These are phyloP conservation scores for Bedellia somnulentella DNA, from an alignment of 2,888 invertebrate genomes.

Conservation along the genomic window DNA sequence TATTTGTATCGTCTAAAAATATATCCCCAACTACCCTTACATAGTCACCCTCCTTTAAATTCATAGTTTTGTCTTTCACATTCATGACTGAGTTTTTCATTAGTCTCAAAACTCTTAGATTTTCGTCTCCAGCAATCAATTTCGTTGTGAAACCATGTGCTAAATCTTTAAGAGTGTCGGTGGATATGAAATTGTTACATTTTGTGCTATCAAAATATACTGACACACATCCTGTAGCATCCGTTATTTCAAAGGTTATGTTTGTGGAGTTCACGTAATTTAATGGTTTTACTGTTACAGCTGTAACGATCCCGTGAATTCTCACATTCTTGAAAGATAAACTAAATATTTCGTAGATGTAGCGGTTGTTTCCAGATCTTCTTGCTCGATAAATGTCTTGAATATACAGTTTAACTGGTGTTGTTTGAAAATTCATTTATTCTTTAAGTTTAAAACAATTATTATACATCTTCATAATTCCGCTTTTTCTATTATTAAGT, in stretches of 20 bases:
- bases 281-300: constrained; percentile 33
- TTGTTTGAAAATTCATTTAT: constrained; percentile 19
- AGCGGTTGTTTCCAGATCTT: constrained; percentile 27
- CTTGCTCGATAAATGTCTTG: constrained; percentile 46
- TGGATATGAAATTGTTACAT: constrained; percentile 21
- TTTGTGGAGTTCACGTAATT: constrained; percentile 19
- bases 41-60: constrained; percentile 27
- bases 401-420: constrained; percentile 38
- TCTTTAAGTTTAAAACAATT: constrained; percentile 12
- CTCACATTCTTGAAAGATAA: constrained; percentile 40
- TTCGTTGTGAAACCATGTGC: constrained; percentile 19
- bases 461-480: not conserved
- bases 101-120: constrained; percentile 26
- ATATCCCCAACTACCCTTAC: constrained; percentile 38
- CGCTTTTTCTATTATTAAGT: not conserved
- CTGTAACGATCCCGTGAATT: constrained; percentile 40
- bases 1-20: constrained; percentile 29
- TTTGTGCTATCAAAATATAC: constrained; percentile 33
- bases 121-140: constrained; percentile 23
- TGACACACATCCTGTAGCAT: constrained; percentile 37
- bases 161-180: constrained; percentile 21
- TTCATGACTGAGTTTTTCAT: constrained; percentile 24
- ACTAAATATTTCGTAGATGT: constrained; percentile 37
- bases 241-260: constrained; percentile 38
- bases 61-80: constrained; percentile 16